Base-by-base conservation (phyloP, 2,113 vertebrate species). In the Psophia crepitans region DNA sequence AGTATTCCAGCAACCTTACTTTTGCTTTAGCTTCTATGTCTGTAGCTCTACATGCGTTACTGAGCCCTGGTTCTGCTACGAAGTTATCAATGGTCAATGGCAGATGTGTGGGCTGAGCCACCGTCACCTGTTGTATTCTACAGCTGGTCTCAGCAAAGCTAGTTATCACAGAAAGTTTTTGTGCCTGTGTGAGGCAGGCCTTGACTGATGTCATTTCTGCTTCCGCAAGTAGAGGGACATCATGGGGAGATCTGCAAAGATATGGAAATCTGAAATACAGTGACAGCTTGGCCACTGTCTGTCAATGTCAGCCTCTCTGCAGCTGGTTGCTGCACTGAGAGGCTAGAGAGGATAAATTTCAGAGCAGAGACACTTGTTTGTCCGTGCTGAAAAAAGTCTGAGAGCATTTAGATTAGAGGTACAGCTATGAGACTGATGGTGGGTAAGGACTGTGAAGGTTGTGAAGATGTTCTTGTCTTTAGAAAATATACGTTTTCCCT, bases 101-200 rank as follows among this genome's bases (percentile, higher is more conserved):
- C 39, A 79, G 13, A 83, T 83, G 26, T 14, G 11, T 13, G 53
- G 32, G 48, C 11, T 1, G 2, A 39, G 17, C 11, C 32, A 46
- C 35, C 16, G 8, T 23, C 37, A 35, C 14, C 15, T 61, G 33
- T 60, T 84, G n/a, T 9, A 60, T 19, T 69, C 18, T 58, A 39
- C 16, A 89, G 30, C n/a, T 87, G 43, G 24, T 66, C 27, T 70
- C 27, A 66, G 60, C 8, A 44, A 73, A 68, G 32, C 7, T 48
- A 27, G 19, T 71, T 49, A 70, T 58, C 22, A 30, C 11, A 35
- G 13, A 80, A 77, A 5, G 33, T 48, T 60, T 10, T 2, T 11
- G 8, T 13, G 6, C 6, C 19, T 53, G 14, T 2, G 1, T 0
- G 2, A 56, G 18, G 69, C 5, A 21, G 70, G 35, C 24, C 43